These are phyloP conservation scores for Polyploca ridens DNA, from an alignment of 2,888 invertebrate species.

Conservation along the genomic window DNA sequence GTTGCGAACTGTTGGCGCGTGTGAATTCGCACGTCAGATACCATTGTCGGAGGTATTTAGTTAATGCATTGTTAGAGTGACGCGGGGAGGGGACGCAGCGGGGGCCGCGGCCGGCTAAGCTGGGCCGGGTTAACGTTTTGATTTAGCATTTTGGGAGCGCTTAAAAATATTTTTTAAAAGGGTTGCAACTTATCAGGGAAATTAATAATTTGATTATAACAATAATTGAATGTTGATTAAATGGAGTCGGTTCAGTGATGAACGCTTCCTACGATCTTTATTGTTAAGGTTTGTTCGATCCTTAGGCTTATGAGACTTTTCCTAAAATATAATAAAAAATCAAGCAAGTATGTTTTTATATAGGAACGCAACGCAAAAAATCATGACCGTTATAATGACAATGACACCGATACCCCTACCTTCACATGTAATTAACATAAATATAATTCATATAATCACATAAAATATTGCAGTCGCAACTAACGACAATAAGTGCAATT, in stretches of 20 bases:
- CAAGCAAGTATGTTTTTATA: neutral
- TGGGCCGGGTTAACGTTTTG: constrained; percentile 35
- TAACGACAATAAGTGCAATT: constrained; percentile 80
- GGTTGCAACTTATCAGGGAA: constrained; percentile 31
- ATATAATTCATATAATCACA: constrained; percentile 77
- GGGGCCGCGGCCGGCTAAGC: constrained; percentile 29
- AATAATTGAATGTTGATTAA: neutral
- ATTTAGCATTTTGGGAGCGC: constrained; percentile 48
- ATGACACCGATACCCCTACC: constrained; percentile 50
- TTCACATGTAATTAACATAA: constrained; percentile 75
- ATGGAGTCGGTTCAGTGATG: neutral
- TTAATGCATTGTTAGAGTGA: constrained; percentile 56
- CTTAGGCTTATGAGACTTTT: neutral
- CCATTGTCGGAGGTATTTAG: constrained; percentile 63
- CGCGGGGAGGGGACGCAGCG: constrained; percentile 19
- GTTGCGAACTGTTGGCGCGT: constrained; percentile 57
- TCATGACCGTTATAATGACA: neutral
- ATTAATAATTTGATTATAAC: constrained; percentile 9
- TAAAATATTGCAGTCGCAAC: constrained; percentile 70
- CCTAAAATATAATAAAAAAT: too few relatives aligned
- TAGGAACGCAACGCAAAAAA: neutral
- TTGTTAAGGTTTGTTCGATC: too few relatives aligned
- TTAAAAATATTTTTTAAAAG: constrained; percentile 59
- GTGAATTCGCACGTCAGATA: constrained; percentile 54
- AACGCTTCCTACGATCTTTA: too few relatives aligned